Evolutionary conservation across 2,888 invertebrate species (phyloP).

Genomic region (Aplocera efformata): DNA sequence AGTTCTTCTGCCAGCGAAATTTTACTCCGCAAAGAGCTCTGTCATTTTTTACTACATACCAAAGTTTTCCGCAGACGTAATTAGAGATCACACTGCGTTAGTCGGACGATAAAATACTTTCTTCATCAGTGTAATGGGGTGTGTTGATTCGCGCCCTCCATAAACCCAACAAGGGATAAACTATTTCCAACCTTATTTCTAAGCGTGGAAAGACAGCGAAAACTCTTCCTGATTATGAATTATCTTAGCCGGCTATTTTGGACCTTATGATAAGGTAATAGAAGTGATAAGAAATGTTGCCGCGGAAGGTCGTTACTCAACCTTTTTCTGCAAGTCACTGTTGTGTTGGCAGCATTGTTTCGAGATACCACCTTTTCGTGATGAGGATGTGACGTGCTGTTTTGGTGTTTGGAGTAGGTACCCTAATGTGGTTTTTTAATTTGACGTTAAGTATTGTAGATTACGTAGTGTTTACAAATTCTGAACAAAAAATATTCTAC

Average conservation of each 20-base stretch:
- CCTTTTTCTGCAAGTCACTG: slow-evolving; percentile 46
- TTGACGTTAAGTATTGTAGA: slow-evolving; percentile 2
- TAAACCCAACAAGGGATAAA: slow-evolving; percentile 12
- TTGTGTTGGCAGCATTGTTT: slow-evolving; percentile 34
- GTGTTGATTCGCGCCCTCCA: slow-evolving; percentile 42
- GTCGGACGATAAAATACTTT: slow-evolving; percentile 51
- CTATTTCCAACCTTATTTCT: slow-evolving; percentile 10
- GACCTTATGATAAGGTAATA: slow-evolving; percentile 17
- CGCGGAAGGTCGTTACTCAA: slow-evolving; percentile 32
- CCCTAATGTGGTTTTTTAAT: slow-evolving; percentile 9
- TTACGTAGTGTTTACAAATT: too few relatives aligned
- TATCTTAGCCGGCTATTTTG: slow-evolving; percentile 5
- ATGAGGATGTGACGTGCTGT: slow-evolving; percentile 31
- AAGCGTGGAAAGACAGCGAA: slow-evolving; percentile 6
- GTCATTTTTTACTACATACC: slow-evolving; percentile 10
- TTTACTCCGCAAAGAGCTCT: too few relatives aligned
- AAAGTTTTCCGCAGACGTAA: slow-evolving; percentile 22
- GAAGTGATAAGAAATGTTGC: slow-evolving; percentile 14
- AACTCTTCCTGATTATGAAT: slow-evolving; percentile 8
- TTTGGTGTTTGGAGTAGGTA: slow-evolving; percentile 13
- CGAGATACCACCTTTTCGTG: slow-evolving; percentile 25
- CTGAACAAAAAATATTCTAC: too few relatives aligned
- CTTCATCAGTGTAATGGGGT: slow-evolving; percentile 60
- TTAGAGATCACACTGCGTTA: slow-evolving; percentile 27
- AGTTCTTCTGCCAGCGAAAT: too few relatives aligned